These are phyloP conservation scores for Nyleta sp. DNA, from an alignment of 2,888 invertebrate genomes.

Conservation along the genomic window DNA sequence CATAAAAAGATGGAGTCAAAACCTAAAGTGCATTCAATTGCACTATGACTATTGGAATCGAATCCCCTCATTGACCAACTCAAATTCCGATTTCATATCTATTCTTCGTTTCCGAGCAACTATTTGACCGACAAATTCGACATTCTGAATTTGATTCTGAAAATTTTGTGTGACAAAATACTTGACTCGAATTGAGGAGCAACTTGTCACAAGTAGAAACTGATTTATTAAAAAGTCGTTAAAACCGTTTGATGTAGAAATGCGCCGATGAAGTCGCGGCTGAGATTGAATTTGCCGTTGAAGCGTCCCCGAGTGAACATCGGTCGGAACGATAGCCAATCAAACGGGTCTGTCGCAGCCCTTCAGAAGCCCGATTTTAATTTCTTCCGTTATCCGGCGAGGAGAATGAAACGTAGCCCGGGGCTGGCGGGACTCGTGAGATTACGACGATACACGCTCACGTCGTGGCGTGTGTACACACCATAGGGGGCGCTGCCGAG, in stretches of 20 bases:
- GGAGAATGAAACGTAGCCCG: conserved; percentile 25
- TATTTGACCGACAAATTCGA: no score
- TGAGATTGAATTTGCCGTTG: conserved; percentile 13
- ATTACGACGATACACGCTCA: conserved; percentile 25
- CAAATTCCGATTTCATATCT: no score
- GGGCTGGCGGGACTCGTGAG: conserved; percentile 34
- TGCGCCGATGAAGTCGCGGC: not conserved
- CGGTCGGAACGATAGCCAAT: conserved; percentile 19
- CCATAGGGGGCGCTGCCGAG: conserved; percentile 5
- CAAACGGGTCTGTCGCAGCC: conserved; percentile 7
- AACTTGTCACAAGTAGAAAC: no score
- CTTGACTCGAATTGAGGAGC: no score
- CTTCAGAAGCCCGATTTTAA: conserved; percentile 22
- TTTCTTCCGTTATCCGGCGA: conserved; percentile 18
- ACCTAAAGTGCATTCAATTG: no score
- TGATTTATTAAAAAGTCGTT: not conserved
- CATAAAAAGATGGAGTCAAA: no score
- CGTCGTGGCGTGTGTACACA: conserved; percentile 11
- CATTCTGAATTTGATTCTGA: no score
- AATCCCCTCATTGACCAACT: no score
- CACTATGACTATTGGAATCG: no score
- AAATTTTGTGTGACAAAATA: no score
- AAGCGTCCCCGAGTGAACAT: not conserved
- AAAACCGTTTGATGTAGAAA: not conserved
- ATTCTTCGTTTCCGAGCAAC: no score